A percentile compares a stretch with the other conserved stretches of the same genome.
These are phyloP conservation scores for Pseudochromis fuscus DNA, from an alignment of 2,797 vertebrate genomes.

Conservation along the genomic window DNA sequence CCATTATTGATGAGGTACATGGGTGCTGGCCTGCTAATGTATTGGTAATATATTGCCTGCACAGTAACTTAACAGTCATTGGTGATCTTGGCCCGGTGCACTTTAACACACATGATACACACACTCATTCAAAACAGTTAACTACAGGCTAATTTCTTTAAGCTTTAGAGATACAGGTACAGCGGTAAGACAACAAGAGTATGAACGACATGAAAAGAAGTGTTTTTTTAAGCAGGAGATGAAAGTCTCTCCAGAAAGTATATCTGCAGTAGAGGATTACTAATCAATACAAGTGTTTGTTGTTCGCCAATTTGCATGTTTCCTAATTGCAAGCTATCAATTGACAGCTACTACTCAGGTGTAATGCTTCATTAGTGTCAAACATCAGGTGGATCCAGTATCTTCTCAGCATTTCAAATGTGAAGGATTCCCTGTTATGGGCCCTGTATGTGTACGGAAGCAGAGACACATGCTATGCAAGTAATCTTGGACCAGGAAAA, in stretches of 20 bases:
- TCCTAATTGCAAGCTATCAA: constrained; percentile 51
- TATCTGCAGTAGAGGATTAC: background rate
- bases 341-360: constrained; percentile 50
- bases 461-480: background rate
- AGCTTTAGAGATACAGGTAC: background rate
- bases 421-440: background rate
- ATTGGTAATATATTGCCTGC: constrained; percentile 69
- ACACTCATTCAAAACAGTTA: constrained; percentile 24
- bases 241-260: background rate
- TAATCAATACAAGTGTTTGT: constrained; percentile 12
- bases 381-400: constrained; percentile 57
- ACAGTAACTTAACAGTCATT: constrained; percentile 58
- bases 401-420: constrained; percentile 47
- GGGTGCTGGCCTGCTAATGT: constrained; percentile 70
- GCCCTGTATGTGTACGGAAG: background rate
- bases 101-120: constrained; percentile 50
- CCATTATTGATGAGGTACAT: constrained; percentile 78
- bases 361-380: constrained; percentile 50
- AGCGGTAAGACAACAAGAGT: constrained; percentile 1
- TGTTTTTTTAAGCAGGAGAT: background rate
- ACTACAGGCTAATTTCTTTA: constrained; percentile 34
- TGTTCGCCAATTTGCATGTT: constrained; percentile 37
- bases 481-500: background rate
- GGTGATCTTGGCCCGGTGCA: constrained; percentile 28
- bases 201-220: constrained; percentile 10